These are phyloP conservation scores for Chrysolina haemoptera DNA, from an alignment of 2,888 invertebrate genomes.

Conservation along the genomic window DNA sequence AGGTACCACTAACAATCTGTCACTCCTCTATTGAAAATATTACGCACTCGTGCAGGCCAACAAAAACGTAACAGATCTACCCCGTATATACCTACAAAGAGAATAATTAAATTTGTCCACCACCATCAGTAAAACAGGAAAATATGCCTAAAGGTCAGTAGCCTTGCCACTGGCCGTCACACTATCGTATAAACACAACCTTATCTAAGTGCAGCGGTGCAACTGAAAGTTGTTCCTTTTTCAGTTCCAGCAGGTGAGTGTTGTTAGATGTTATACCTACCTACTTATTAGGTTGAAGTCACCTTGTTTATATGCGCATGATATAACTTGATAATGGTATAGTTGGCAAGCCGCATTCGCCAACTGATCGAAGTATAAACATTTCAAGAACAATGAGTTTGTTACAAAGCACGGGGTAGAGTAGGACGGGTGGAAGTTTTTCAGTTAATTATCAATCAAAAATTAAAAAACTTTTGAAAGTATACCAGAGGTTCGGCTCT, in stretches of 20 bases:
- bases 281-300: slow-evolving; percentile 34
- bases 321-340: slow-evolving; percentile 40
- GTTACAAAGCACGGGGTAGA: background rate
- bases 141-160: slow-evolving; percentile 40
- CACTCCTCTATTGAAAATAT: background rate
- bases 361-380: background rate
- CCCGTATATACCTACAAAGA: slow-evolving; percentile 2
- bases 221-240: slow-evolving; percentile 31
- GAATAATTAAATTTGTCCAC: slow-evolving; percentile 6
- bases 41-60: background rate
- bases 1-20: background rate
- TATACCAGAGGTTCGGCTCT: too few relatives aligned
- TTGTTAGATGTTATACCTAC: slow-evolving; percentile 37
- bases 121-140: slow-evolving; percentile 7
- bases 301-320: slow-evolving; percentile 34
- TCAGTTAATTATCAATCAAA: too few relatives aligned
- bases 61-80: background rate
- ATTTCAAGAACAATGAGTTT: background rate
- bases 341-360: slow-evolving; percentile 3
- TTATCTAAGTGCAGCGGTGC: slow-evolving; percentile 42
- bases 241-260: slow-evolving; percentile 35
- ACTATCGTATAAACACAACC: slow-evolving; percentile 40
- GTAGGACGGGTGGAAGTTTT: too few relatives aligned
- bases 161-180: slow-evolving; percentile 43
- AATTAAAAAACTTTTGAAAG: too few relatives aligned